These are phyloP conservation scores for Calameuta filiformis DNA, from an alignment of 2,888 invertebrate species.

Conservation along the genomic window DNA sequence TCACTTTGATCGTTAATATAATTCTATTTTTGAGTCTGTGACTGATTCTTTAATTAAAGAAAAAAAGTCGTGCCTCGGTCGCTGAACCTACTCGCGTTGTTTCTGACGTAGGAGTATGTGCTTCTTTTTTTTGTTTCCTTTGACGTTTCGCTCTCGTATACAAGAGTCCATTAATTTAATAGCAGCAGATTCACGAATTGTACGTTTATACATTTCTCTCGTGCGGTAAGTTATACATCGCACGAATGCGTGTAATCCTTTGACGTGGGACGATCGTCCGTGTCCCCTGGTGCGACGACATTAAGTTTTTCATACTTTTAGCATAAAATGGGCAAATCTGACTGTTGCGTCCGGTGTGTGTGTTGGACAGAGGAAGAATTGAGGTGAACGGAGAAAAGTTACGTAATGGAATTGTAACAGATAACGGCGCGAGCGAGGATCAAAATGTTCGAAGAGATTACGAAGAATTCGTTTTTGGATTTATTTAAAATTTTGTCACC, in stretches of 20 bases:
- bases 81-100: background rate
- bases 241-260: background rate
- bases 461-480: background rate
- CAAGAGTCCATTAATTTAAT: background rate
- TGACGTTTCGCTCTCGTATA: background rate
- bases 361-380: background rate
- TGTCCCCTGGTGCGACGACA: background rate
- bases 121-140: background rate
- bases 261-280: background rate
- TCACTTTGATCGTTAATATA: background rate
- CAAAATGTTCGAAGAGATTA: background rate
- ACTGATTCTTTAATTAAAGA: background rate
- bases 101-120: too few species aligned
- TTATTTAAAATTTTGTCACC: background rate
- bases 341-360: background rate
- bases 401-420: background rate
- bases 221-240: background rate
- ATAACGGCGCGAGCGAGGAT: background rate
- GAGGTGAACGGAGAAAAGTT: background rate
- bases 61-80: background rate
- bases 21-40: background rate
- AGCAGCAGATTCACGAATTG: background rate
- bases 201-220: background rate
- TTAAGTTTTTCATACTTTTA: background rate
- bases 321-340: background rate